Evolutionary conservation across 1,140 invertebrate species (phyloP), one percentile per base, ranked within the genome.

Genomic region (Hycleus phaleratus): DNA sequence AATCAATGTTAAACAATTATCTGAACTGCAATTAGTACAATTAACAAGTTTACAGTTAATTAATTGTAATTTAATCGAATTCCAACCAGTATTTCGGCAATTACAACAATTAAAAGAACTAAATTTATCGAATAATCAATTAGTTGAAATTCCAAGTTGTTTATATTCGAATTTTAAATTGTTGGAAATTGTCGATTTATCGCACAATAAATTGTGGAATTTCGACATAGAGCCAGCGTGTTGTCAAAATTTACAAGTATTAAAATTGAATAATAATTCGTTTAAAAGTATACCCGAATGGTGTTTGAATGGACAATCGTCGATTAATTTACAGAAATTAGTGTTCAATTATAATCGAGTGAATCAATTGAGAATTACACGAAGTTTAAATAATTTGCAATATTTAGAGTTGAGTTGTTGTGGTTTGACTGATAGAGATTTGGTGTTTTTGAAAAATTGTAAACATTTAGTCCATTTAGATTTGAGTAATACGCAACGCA

Each of bases 201-300:
- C 58, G 4, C 11, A 49, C 26, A 60, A 60, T 47, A 9, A 18
- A 42, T 38, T 60, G 38, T 47, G 6, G 1, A 8, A 56, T 8
- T 60, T 60, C 51, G 49, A 60, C 43, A 42, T 46, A 1, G 52
- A 50, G 11, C 58, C 58, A 1, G 49, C 49, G 25, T 60, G 58
- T 38, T 10, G 55, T 38, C 10, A 32, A 10, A 56, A n/a, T 12
- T 42, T 60, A 46, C 44, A 50, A 49, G 4, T 9, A 12, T 38
- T 60, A 26, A 45, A 42, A 7, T 26, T 60, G 38, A 49, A 51
- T 9, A 46, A 56, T 46, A 60, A 60, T 32, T 12, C 9, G 2
- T 56, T 60, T 44, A 24, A 46, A 38, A 50, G 56, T 47, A 12
- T 56, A 25, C 58, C 58, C 11, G 25, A 11, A 10, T 60, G 58